These are phyloP conservation scores for Aramus guarauna DNA, from an alignment of 2,113 vertebrate genomes.

Conservation along the genomic window DNA sequence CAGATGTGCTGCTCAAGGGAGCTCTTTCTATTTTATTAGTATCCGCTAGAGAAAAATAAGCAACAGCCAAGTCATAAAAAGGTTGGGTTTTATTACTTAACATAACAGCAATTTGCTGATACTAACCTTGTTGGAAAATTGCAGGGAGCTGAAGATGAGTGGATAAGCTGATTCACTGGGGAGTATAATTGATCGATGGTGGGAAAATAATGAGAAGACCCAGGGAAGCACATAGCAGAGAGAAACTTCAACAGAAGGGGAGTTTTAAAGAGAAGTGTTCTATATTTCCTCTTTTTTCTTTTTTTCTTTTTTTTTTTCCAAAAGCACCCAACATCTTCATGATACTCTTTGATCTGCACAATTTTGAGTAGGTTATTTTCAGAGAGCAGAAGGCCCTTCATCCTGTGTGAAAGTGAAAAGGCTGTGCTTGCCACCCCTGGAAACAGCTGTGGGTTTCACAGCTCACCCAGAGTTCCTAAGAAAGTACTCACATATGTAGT, in stretches of 20 bases:
- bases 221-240: neutral
- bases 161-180: neutral
- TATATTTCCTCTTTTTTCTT: neutral
- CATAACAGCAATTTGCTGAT: slow-evolving; percentile 8
- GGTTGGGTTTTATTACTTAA: neutral
- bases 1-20: neutral
- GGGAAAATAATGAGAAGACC: neutral
- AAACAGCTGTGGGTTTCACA: neutral
- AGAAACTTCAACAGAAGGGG: neutral
- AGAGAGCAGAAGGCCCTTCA: neutral
- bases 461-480: neutral
- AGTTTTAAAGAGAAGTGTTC: neutral
- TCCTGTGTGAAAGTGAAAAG: neutral
- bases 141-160: neutral
- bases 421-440: neutral
- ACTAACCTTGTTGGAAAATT: neutral
- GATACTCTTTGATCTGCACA: neutral
- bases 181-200: neutral
- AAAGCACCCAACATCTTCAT: neutral
- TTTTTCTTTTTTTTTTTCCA: neutral
- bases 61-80: neutral
- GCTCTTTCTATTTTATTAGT: neutral
- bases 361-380: neutral
- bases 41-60: slow-evolving; percentile 24
- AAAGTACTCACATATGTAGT: neutral